phyloP scores from a whole-genome alignment of 1,140 invertebrate species.

The Cecropterus lyciades region DNA sequence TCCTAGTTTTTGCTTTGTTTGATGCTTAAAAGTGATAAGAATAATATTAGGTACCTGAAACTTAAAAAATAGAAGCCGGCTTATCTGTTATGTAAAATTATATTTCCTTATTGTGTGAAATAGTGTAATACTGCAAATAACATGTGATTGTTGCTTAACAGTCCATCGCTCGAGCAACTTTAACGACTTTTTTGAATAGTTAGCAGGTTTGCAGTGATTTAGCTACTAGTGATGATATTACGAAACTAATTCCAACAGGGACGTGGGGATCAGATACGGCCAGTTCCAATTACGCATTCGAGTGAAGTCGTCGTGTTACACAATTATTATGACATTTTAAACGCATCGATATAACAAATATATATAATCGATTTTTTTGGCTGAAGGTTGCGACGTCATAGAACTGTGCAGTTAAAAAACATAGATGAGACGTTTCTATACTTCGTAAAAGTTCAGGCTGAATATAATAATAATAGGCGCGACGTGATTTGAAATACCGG shows the following conservation, averaged over 20 bases:
- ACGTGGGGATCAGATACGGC: constrained; percentile 51
- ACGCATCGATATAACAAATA: too few species aligned
- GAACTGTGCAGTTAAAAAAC: too few species aligned
- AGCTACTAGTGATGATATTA: constrained; percentile 54
- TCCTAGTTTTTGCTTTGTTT: too few species aligned
- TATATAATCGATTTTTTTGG: too few species aligned
- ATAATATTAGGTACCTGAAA: too few species aligned
- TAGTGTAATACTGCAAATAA: constrained; percentile 15
- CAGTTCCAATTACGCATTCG: constrained; percentile 63
- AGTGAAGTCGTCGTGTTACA: constrained; percentile 57
- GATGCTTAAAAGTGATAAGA: too few species aligned
- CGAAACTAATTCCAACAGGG: constrained; percentile 57
- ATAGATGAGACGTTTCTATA: too few species aligned
- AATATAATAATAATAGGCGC: too few species aligned
- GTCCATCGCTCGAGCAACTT: constrained; percentile 14
- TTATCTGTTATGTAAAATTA: constrained; percentile 9
- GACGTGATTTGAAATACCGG: too few species aligned
- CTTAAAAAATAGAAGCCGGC: not conserved
- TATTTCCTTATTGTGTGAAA: constrained; percentile 14
- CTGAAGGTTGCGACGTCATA: too few species aligned
- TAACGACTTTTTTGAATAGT: constrained; percentile 16
- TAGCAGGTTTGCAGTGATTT: constrained; percentile 45
- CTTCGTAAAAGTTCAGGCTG: too few species aligned
- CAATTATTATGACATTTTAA: constrained; percentile 3
- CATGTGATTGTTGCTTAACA: constrained; percentile 25